Conservation (phyloP, 2,888 invertebrate species). For the Polydrusus tereticollis region DNA sequence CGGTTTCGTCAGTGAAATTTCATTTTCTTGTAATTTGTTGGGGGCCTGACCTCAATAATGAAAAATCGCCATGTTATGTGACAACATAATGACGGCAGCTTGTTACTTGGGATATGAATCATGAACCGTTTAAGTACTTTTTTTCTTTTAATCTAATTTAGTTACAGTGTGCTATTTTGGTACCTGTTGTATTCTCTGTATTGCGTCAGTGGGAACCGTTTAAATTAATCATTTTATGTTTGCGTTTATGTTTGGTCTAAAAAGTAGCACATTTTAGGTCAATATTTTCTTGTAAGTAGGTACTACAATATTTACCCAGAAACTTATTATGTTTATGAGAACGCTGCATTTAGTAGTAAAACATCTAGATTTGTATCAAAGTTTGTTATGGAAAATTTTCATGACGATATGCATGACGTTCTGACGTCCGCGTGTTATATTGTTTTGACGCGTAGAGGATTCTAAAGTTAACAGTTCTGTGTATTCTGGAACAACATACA, state of each 20-base stretch:
- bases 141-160: not conserved
- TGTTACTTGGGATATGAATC: too few relatives aligned
- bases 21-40: too few relatives aligned
- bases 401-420: slow-evolving; percentile 3
- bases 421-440: not conserved
- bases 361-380: not conserved
- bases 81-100: too few relatives aligned
- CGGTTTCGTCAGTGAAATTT: too few relatives aligned
- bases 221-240: not conserved
- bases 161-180: not conserved
- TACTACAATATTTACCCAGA: not conserved
- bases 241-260: not conserved
- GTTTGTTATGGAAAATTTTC: not conserved
- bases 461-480: not conserved
- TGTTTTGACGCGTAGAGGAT: not conserved
- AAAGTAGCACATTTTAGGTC: not conserved
- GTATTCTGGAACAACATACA: too few relatives aligned
- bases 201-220: not conserved
- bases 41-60: too few relatives aligned
- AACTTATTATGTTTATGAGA: not conserved
- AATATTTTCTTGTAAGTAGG: slow-evolving; percentile 3
- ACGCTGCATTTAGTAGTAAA: not conserved
- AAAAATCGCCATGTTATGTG: too few relatives aligned
- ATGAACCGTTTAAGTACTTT: too few relatives aligned
- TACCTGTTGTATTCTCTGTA: not conserved